phyloP scores from a whole-genome alignment of 2,888 invertebrate genomes.

The Trichopoda pennipes region DNA sequence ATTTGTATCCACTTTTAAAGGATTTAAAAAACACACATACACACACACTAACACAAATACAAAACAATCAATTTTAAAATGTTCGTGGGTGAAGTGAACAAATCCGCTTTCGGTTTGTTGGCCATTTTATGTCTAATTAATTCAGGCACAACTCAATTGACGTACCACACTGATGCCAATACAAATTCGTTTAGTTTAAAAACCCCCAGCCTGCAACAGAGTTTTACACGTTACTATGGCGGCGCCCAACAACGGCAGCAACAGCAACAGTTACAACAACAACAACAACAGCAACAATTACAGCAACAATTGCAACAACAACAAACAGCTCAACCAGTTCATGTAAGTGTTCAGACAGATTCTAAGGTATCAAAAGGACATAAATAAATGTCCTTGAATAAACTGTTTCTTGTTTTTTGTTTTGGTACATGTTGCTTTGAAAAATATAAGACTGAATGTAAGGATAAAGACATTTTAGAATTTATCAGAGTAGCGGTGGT shows the following conservation, averaged over 20 bases:
- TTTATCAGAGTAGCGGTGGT: too few species aligned
- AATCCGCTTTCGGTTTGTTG: slow-evolving; percentile 64
- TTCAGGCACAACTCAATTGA: slow-evolving; percentile 74
- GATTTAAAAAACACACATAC: not conserved
- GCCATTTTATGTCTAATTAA: slow-evolving; percentile 65
- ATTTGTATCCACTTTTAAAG: not conserved
- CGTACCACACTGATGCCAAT: slow-evolving; percentile 79
- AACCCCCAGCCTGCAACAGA: slow-evolving; percentile 79
- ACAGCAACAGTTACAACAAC: slow-evolving; percentile 66
- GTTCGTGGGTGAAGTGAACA: slow-evolving; percentile 46
- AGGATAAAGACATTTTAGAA: too few species aligned
- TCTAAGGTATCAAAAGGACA: not conserved
- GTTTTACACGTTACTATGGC: slow-evolving; percentile 79
- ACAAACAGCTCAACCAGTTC: slow-evolving; percentile 53
- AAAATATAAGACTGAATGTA: too few species aligned
- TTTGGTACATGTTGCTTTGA: too few species aligned
- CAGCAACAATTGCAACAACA: slow-evolving; percentile 41
- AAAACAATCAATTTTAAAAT: slow-evolving; percentile 51
- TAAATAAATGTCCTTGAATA: slow-evolving; percentile 3
- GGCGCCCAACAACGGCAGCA: slow-evolving; percentile 70
- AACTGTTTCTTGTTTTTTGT: too few species aligned
- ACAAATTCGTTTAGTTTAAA: slow-evolving; percentile 79
- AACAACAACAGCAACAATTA: slow-evolving; percentile 66
- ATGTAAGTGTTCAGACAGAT: slow-evolving; percentile 39
- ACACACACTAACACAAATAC: not conserved